These are phyloP conservation scores for Vulpes lagopus DNA, from an alignment of 2,113 vertebrate genomes.

Conservation along the genomic window DNA sequence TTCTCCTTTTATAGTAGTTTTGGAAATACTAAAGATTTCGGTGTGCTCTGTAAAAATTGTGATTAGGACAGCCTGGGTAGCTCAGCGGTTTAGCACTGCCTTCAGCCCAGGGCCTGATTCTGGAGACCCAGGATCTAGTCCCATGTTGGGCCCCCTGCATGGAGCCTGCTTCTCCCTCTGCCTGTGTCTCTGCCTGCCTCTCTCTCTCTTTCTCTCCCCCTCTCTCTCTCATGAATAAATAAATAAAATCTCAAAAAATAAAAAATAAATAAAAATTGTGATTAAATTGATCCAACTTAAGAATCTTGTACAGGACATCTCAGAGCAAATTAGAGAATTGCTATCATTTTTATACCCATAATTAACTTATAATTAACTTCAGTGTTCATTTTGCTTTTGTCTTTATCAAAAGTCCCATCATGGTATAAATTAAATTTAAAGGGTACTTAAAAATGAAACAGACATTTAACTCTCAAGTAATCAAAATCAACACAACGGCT, in stretches of 20 bases:
- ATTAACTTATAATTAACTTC: slow-evolving; percentile 7
- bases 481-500: slow-evolving; percentile 25
- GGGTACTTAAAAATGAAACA: neutral
- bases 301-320: neutral
- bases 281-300: neutral
- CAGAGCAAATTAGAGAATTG: slow-evolving; percentile 25
- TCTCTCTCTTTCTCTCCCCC: too few relatives aligned
- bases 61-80: neutral
- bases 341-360: neutral
- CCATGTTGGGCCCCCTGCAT: too few relatives aligned
- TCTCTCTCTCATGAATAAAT: too few relatives aligned
- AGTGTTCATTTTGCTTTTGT: slow-evolving; percentile 20
- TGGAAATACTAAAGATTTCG: neutral
- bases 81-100: too few relatives aligned
- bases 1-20: neutral
- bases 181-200: too few relatives aligned
- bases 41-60: neutral
- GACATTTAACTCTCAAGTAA: neutral
- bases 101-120: too few relatives aligned
- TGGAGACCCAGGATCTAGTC: too few relatives aligned
- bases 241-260: too few relatives aligned
- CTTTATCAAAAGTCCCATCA: slow-evolving; percentile 5
- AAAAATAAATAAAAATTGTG: neutral
- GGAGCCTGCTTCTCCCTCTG: too few relatives aligned
- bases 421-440: slow-evolving; percentile 12